A percentile compares a stretch with the other conserved stretches of the same genome.
Conservation (phyloP, 2,888 invertebrate genomes). For the Apamea epomidion region DNA sequence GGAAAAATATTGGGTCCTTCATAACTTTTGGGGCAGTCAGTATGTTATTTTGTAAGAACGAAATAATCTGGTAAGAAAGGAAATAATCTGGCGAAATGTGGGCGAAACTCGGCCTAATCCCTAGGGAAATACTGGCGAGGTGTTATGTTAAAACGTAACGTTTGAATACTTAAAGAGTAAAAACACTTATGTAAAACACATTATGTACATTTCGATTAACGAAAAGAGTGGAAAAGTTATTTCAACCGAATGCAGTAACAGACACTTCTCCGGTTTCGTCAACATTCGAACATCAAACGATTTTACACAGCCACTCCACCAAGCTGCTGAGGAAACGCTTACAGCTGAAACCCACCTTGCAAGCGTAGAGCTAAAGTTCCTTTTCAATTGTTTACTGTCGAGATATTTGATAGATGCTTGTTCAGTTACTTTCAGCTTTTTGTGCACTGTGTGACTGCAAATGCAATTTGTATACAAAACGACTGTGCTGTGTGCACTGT, state of each 20-base stretch:
- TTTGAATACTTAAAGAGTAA: not conserved
- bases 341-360: not conserved
- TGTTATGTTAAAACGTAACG: not conserved
- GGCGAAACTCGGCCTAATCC: not conserved
- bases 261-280: slow-evolving; percentile 18
- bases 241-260: slow-evolving; percentile 21
- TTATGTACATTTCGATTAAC: not conserved
- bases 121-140: not conserved
- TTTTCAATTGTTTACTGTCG: not conserved
- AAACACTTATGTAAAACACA: not conserved
- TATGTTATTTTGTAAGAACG: not conserved
- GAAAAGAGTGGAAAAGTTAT: slow-evolving; percentile 13
- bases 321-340: not conserved
- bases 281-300: slow-evolving; percentile 42
- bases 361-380: not conserved
- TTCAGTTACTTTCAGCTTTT: slow-evolving; percentile 10
- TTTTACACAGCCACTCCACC: slow-evolving; percentile 16
- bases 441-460: slow-evolving; percentile 9
- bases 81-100: not conserved
- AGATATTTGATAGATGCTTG: slow-evolving; percentile 8
- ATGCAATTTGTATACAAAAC: slow-evolving; percentile 23
- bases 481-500: not conserved
- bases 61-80: not conserved
- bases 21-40: not conserved
- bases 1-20: not conserved